These are phyloP conservation scores for Porites rus DNA, from an alignment of 92 coral and sea anemone species.

Conservation along the genomic window DNA sequence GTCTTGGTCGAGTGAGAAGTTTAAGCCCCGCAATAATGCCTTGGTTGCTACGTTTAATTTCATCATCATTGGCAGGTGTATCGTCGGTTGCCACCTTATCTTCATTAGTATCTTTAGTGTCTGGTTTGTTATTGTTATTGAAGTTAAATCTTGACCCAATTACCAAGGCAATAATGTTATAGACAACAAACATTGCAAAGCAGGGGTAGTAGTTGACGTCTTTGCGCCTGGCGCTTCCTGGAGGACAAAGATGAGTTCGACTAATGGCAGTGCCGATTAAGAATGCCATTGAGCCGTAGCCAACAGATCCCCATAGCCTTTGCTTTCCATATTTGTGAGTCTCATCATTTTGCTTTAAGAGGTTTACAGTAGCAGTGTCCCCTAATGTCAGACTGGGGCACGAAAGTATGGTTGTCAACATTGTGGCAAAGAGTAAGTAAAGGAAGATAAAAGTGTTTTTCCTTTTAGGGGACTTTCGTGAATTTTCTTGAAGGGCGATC, in stretches of 20 bases:
- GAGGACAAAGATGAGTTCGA: slow-evolving; percentile 91
- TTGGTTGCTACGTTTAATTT: slow-evolving; percentile 16
- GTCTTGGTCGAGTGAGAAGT: slow-evolving; percentile 70
- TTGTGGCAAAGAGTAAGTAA: slow-evolving; percentile 85
- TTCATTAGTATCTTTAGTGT: slow-evolving; percentile 20
- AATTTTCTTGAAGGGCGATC: slow-evolving; percentile 60
- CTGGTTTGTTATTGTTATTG: slow-evolving; percentile 42
- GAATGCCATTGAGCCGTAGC: slow-evolving; percentile 94
- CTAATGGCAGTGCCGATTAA: slow-evolving; percentile 95
- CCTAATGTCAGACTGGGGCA: slow-evolving; percentile 96
- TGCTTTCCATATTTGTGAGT: slow-evolving; percentile 97
- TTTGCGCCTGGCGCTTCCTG: slow-evolving; percentile 85
- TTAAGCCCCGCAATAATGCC: slow-evolving; percentile 73
- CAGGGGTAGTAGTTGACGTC: slow-evolving; percentile 96
- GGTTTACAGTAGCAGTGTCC: slow-evolving; percentile 96
- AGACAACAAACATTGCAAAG: slow-evolving; percentile 82
- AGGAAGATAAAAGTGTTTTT: slow-evolving; percentile 64
- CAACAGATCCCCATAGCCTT: slow-evolving; percentile 96
- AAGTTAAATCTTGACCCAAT: slow-evolving; percentile 87
- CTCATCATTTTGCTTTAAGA: slow-evolving; percentile 79
- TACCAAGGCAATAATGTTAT: slow-evolving; percentile 74
- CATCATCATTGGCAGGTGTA: not conserved
- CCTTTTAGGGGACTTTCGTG: slow-evolving; percentile 26
- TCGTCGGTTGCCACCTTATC: not conserved
- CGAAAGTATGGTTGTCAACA: slow-evolving; percentile 81